Percentiles rank a stretch among this genome's conserved stretches.
phyloP scores from a whole-genome alignment of 2,797 vertebrate genomes.

The Crocodylus rhombifer region DNA sequence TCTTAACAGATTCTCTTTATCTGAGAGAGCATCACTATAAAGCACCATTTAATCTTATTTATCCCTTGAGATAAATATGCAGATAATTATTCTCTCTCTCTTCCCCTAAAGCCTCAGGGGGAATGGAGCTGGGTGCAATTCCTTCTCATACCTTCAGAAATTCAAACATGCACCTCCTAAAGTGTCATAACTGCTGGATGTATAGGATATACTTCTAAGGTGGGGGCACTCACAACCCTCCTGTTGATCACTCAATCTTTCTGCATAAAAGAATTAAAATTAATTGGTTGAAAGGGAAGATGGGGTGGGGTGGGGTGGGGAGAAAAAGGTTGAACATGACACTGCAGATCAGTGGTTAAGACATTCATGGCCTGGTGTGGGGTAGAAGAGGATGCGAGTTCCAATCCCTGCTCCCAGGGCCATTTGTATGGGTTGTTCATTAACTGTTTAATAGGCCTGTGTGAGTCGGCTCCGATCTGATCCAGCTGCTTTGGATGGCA shows the following conservation, averaged over 20 bases:
- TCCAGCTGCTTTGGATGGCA: too few species aligned
- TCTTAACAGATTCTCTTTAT: neutral
- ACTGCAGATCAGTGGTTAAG: fast-evolving
- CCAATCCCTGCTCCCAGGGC: neutral
- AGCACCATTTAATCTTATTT: neutral
- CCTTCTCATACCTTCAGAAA: too few species aligned
- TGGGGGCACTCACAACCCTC: too few species aligned
- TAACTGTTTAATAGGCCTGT: too few species aligned
- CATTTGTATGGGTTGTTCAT: neutral
- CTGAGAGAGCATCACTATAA: neutral
- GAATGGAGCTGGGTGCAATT: neutral
- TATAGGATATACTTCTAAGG: too few species aligned
- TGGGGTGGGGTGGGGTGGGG: neutral
- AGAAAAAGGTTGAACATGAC: neutral
- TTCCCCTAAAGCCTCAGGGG: neutral
- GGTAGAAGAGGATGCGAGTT: fast-evolving
- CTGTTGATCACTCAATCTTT: too few species aligned
- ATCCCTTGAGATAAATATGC: neutral
- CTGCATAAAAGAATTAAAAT: neutral
- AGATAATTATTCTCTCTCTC: neutral
- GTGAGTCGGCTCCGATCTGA: too few species aligned
- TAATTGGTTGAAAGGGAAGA: neutral
- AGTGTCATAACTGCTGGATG: too few species aligned
- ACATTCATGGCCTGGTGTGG: fast-evolving
- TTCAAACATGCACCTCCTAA: too few species aligned